Evolutionary conservation across 2,797 vertebrate genomes (phyloP).

Genomic region (Sardinella longiceps): DNA sequence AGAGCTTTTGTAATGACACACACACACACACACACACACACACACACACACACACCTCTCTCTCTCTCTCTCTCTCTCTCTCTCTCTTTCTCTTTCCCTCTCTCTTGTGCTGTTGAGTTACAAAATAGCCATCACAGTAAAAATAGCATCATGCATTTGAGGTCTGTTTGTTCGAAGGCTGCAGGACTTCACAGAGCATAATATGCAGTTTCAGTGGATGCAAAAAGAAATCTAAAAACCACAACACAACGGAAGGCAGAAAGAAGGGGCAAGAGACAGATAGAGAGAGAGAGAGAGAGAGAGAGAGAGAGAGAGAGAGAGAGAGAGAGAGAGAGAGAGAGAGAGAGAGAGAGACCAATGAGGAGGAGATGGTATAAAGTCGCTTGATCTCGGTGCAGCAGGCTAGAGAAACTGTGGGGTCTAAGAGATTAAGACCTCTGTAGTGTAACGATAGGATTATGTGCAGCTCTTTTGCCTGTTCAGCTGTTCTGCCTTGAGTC

Average conservation of each 20-base stretch:
- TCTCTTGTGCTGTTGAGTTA: constrained; percentile 27
- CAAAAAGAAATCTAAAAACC: constrained; percentile 38
- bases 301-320: neutral
- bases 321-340: neutral
- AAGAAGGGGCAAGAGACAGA: neutral
- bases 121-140: constrained; percentile 42
- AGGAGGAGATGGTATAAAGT: neutral
- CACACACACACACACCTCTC: constrained; percentile 21
- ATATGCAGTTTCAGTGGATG: constrained; percentile 42
- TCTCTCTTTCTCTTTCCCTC: constrained; percentile 6
- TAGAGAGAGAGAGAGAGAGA: neutral
- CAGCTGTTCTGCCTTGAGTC: neutral
- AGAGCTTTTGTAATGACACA: constrained; percentile 36
- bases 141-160: constrained; percentile 50
- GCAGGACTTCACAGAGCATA: constrained; percentile 38
- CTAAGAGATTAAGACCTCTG: neutral
- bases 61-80: constrained; percentile 2
- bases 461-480: neutral
- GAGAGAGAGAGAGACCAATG: neutral
- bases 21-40: neutral
- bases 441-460: neutral
- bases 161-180: constrained; percentile 53
- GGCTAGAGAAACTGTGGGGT: neutral
- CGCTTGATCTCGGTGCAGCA: neutral
- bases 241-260: neutral